phyloP scores from a whole-genome alignment of 2,113 vertebrate species.

The Tragelaphus scriptus region DNA sequence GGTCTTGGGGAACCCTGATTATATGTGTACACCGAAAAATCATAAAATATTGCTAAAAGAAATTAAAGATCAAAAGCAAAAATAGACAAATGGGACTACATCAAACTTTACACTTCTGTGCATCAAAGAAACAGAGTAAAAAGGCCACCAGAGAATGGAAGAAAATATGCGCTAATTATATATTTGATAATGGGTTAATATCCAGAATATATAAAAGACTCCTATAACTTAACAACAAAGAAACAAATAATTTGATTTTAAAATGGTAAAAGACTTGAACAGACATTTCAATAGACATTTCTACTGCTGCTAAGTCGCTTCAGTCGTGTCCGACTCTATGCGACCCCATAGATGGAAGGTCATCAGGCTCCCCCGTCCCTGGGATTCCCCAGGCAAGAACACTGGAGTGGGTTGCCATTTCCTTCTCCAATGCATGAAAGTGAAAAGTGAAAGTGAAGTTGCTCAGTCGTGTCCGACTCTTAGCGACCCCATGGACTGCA shows the following conservation, averaged over 20 bases:
- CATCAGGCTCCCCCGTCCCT: no score
- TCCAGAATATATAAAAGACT: not conserved
- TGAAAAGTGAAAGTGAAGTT: no score
- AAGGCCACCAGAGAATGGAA: not conserved
- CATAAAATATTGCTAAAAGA: not conserved
- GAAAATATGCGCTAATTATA: not conserved
- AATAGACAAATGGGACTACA: not conserved
- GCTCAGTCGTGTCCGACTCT: no score
- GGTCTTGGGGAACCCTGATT: not conserved
- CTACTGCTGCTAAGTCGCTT: not conserved
- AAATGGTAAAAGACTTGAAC: not conserved
- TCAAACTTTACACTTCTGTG: not conserved
- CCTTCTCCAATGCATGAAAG: no score
- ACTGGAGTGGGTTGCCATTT: no score
- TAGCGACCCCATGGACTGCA: no score
- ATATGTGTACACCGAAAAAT: not conserved
- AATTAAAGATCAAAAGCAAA: conserved; percentile 34
- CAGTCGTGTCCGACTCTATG: no score
- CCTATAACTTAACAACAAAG: not conserved
- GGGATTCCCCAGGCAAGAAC: no score
- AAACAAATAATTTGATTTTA: not conserved
- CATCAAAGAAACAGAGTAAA: not conserved
- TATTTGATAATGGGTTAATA: not conserved
- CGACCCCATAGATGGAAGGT: no score
- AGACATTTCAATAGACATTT: not conserved